A percentile compares a stretch with the other conserved stretches of the same genome.
These are phyloP conservation scores for Dicroscelio sp. DNA, from an alignment of 2,888 invertebrate genomes.

Conservation along the genomic window DNA sequence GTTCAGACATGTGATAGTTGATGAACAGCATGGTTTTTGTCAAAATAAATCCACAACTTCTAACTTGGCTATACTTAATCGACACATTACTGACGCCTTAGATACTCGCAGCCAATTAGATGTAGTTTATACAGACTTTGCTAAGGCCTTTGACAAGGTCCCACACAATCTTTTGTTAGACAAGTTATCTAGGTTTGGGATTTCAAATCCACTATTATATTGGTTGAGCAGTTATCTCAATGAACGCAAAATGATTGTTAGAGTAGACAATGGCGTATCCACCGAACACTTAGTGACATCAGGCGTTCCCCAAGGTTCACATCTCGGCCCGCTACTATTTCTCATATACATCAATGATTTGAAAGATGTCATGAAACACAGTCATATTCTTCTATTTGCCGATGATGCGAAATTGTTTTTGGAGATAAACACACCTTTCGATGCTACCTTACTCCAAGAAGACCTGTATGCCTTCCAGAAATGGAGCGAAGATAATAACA, in stretches of 20 bases:
- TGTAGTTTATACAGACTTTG: slow-evolving; percentile 80
- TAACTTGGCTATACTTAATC: slow-evolving; percentile 26
- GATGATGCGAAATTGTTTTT: slow-evolving; percentile 21
- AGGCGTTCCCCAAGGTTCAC: slow-evolving; percentile 56
- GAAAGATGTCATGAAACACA: neutral
- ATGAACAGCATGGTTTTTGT: slow-evolving; percentile 63
- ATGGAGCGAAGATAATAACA: neutral
- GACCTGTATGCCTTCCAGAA: slow-evolving; percentile 4
- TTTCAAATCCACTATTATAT: slow-evolving; percentile 51
- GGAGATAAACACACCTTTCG: neutral
- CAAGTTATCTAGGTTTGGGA: slow-evolving; percentile 64
- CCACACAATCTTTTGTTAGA: slow-evolving; percentile 70
- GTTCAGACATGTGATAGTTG: neutral
- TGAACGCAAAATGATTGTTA: neutral
- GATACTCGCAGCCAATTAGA: slow-evolving; percentile 74
- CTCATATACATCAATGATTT: slow-evolving; percentile 37
- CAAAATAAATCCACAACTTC: slow-evolving; percentile 14
- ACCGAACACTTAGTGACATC: neutral
- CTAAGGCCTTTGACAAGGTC: slow-evolving; percentile 84
- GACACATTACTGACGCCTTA: slow-evolving; percentile 71
- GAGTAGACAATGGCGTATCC: too few species aligned
- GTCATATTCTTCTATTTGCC: slow-evolving; percentile 29
- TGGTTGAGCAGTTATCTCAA: slow-evolving; percentile 70
- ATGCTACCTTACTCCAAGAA: slow-evolving; percentile 4
- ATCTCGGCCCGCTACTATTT: slow-evolving; percentile 52